Evolutionary conservation across 1,140 invertebrate species (phyloP).

Genomic region (Drosophila auraria): DNA sequence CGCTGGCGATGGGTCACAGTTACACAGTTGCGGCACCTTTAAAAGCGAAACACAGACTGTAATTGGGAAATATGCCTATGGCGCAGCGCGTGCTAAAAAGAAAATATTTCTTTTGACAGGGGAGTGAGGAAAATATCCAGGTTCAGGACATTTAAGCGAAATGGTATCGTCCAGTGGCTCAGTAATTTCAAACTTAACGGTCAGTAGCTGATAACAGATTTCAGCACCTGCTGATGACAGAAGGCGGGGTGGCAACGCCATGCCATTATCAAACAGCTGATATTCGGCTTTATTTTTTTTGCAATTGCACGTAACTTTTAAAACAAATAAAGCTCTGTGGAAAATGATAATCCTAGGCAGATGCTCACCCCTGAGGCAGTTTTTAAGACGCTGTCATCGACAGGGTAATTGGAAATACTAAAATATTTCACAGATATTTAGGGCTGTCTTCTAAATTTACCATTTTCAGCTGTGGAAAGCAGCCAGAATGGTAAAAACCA

Average conservation of each 20-base stretch:
- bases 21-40: conserved; percentile 3
- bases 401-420: conserved; percentile 29
- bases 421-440: background rate
- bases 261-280: conserved; percentile 40
- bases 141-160: conserved; percentile 15
- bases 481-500: conserved; percentile 5
- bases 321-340: conserved; percentile 1
- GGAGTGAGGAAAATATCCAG: conserved; percentile 4
- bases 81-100: conserved; percentile 5
- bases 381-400: conserved; percentile 54
- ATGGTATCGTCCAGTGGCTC: background rate
- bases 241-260: conserved; percentile 20
- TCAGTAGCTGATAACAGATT: conserved; percentile 4
- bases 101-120: background rate
- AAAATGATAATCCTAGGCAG: conserved; percentile 54
- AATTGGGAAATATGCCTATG: conserved; percentile 22
- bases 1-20: conserved; percentile 10
- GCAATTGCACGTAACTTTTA: conserved; percentile 31
- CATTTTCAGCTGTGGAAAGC: background rate
- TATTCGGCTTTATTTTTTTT: conserved; percentile 14
- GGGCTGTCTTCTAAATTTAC: no score
- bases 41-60: background rate
- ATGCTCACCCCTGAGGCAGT: conserved; percentile 31
- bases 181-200: conserved; percentile 16
- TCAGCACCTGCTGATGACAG: background rate